A percentile compares a stretch with the other conserved stretches of the same genome.
Evolutionary conservation across 2,113 vertebrate species (phyloP).

Genomic region (Porphyrio hochstetteri): DNA sequence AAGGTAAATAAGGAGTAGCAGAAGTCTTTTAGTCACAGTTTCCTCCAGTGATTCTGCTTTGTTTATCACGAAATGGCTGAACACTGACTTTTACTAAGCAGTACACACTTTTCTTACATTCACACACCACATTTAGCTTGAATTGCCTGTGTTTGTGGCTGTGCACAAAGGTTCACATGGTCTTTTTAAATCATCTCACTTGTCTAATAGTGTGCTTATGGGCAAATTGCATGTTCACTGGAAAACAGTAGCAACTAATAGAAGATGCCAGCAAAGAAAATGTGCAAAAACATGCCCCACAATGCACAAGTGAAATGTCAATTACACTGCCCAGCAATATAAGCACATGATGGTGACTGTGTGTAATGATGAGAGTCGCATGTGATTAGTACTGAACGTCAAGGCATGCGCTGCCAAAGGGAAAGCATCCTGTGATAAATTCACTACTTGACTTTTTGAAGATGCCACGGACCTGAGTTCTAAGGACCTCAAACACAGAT

Average conservation of each 20-base stretch:
- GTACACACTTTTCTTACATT: not conserved
- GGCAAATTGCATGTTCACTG: not conserved
- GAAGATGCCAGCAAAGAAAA: not conserved
- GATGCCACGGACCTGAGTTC: not conserved
- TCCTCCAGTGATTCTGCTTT: not conserved
- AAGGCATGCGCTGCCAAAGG: not conserved
- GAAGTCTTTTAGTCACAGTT: not conserved
- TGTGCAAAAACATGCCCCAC: not conserved
- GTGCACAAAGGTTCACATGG: not conserved
- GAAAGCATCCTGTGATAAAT: not conserved
- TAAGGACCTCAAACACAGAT: not conserved
- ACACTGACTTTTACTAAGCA: not conserved
- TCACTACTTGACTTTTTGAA: not conserved
- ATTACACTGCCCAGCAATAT: not conserved
- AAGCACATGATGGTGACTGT: not conserved
- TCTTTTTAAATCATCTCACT: conserved; percentile 11
- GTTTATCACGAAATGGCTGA: not conserved
- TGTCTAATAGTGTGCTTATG: not conserved
- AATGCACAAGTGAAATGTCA: conserved; percentile 18
- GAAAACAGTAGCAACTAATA: not conserved
- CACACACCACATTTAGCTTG: not conserved
- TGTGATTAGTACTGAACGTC: not conserved
- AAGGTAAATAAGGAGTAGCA: not conserved
- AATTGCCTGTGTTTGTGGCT: not conserved
- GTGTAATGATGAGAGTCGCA: not conserved